Evolutionary conservation across 2,113 vertebrate genomes (phyloP).

Genomic region (Oreocharis arfaki): DNA sequence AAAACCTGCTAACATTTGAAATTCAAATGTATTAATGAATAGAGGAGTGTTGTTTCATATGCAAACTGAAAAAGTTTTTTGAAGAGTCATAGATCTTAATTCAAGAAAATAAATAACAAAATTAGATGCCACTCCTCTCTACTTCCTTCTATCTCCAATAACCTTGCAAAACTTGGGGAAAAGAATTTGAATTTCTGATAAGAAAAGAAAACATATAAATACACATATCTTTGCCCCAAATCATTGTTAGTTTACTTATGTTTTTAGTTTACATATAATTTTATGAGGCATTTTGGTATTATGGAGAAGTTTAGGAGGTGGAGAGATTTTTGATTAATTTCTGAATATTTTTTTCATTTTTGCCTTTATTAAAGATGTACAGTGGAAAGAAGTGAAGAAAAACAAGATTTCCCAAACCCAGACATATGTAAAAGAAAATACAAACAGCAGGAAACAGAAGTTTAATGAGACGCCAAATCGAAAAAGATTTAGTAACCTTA

Average conservation of each 20-base stretch:
- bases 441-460: neutral
- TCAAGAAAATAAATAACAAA: neutral
- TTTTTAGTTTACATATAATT: neutral
- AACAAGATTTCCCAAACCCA: neutral
- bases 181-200: neutral
- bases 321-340: neutral
- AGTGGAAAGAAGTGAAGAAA: neutral
- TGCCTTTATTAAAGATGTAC: neutral
- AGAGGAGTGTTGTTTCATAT: neutral
- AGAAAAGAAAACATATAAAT: neutral
- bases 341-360: neutral
- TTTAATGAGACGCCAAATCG: neutral
- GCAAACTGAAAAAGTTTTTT: neutral
- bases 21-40: neutral
- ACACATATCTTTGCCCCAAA: neutral
- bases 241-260: neutral
- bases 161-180: neutral
- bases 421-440: neutral
- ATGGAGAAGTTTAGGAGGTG: neutral
- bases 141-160: neutral
- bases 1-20: neutral
- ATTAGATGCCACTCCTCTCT: neutral
- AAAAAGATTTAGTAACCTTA: neutral
- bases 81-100: neutral
- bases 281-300: neutral